phyloP scores from a whole-genome alignment of 2,797 vertebrate genomes.

The Pipistrellus pipistrellus region DNA sequence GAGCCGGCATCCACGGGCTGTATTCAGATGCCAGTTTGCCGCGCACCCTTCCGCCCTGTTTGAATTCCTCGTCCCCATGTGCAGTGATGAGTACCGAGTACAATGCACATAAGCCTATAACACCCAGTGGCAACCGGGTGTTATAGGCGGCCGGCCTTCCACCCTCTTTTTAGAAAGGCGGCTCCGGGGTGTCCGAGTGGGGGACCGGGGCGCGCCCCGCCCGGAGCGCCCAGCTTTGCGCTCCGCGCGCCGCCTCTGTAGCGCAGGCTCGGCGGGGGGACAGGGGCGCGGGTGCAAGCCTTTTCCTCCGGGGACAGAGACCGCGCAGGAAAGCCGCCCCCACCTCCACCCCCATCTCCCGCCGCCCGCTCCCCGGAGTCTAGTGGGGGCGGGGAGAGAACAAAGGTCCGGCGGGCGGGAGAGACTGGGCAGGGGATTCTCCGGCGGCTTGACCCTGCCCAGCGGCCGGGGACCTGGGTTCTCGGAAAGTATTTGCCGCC shows the following conservation, averaged over 20 bases:
- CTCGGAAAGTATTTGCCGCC: background rate
- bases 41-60: background rate
- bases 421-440: background rate
- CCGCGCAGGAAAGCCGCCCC: background rate
- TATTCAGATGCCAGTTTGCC: background rate
- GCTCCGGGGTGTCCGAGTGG: background rate
- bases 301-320: background rate
- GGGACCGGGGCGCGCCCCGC: too few species aligned
- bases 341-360: background rate
- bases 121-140: background rate
- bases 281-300: fast-evolving
- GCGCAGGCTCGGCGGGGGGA: too few species aligned
- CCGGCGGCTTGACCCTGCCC: background rate
- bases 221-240: background rate
- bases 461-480: conserved; percentile 61
- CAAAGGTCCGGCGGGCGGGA: background rate
- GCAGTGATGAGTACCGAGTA: background rate
- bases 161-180: background rate
- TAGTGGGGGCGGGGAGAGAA: background rate
- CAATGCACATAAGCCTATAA: background rate
- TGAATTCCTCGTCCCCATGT: background rate
- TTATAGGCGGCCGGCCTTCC: background rate
- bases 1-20: background rate
- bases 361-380: background rate
- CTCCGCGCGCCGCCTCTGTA: background rate